phyloP scores from a whole-genome alignment of 1,140 invertebrate genomes.

The Penaeus japonicus region DNA sequence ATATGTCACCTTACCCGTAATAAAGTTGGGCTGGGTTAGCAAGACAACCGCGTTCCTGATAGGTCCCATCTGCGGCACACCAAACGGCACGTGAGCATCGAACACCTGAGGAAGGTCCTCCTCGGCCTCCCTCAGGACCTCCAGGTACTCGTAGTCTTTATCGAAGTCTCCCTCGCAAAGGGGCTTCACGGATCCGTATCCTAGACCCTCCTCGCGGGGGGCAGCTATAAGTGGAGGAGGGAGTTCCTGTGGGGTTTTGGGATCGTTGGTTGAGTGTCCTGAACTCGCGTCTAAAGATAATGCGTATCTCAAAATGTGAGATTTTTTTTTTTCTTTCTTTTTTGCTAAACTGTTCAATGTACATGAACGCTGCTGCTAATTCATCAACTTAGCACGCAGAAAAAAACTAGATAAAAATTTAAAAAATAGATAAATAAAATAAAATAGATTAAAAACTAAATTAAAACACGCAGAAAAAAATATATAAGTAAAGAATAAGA shows the following conservation, averaged over 20 bases:
- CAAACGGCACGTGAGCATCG: conserved; percentile 21
- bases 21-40: conserved; percentile 22
- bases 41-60: neutral
- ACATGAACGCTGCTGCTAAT: too few relatives aligned
- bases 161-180: conserved; percentile 29
- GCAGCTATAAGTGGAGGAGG: conserved; percentile 4
- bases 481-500: too few relatives aligned
- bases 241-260: neutral
- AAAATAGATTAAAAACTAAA: too few relatives aligned
- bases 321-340: too few relatives aligned
- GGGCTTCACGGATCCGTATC: neutral
- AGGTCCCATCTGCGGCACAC: conserved; percentile 9
- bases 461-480: too few relatives aligned
- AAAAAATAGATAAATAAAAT: too few relatives aligned
- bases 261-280: neutral
- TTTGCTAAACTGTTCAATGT: too few relatives aligned
- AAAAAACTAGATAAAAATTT: too few relatives aligned
- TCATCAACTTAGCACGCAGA: too few relatives aligned
- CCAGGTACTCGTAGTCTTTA: neutral
- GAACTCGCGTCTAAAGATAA: neutral
- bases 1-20: conserved; percentile 25
- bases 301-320: too few relatives aligned
- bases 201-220: neutral
- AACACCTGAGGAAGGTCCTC: neutral
- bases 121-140: conserved; percentile 30